Percentiles rank a stretch among this genome's conserved stretches.
Evolutionary conservation across 2,888 invertebrate species (phyloP).

Genomic region (Drosophila putrida): DNA sequence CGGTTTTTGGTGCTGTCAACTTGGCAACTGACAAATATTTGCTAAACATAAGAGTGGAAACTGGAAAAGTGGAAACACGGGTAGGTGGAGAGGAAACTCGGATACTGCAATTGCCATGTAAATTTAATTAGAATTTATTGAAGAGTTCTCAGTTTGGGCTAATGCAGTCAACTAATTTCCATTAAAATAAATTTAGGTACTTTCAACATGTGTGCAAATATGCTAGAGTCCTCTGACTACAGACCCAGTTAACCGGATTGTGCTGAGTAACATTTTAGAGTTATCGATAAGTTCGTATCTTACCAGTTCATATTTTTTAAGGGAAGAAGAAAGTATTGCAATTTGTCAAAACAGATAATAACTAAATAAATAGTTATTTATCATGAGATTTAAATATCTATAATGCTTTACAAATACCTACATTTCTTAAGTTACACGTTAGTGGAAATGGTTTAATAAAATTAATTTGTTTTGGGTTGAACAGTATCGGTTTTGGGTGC

Average conservation of each 20-base stretch:
- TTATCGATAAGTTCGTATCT: background rate
- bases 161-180: conserved; percentile 75
- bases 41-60: conserved; percentile 57
- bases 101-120: conserved; percentile 55
- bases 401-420: too few relatives aligned
- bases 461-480: too few relatives aligned
- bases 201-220: conserved; percentile 13
- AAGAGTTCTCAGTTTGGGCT: conserved; percentile 20
- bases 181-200: conserved; percentile 62
- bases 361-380: too few relatives aligned
- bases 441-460: too few relatives aligned
- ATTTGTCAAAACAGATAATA: background rate
- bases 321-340: background rate
- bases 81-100: background rate
- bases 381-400: too few relatives aligned
- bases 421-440: too few relatives aligned
- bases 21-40: conserved; percentile 75
- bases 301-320: too few relatives aligned
- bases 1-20: conserved; percentile 75
- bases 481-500: too few relatives aligned
- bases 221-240: background rate
- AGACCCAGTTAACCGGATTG: conserved; percentile 2
- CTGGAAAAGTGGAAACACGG: conserved; percentile 10
- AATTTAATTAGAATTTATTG: conserved; percentile 77
- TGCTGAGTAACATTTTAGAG: background rate